Conservation (phyloP, 2,888 invertebrate species). For the Drosophila longiperda region DNA sequence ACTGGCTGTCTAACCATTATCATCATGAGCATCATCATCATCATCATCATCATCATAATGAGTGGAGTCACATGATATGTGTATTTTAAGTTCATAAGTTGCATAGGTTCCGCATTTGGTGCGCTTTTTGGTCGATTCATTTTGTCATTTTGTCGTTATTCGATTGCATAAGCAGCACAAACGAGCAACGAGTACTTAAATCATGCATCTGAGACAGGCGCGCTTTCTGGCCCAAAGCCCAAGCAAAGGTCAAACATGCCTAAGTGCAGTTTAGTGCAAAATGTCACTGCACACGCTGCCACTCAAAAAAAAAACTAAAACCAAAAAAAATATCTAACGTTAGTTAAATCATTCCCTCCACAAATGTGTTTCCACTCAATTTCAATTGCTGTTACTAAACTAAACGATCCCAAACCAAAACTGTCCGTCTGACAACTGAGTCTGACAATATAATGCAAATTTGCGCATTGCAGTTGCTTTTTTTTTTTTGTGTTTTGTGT, state of each 20-base stretch:
- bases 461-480: conserved; percentile 72
- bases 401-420: conserved; percentile 42
- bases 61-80: conserved; percentile 65
- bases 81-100: conserved; percentile 33
- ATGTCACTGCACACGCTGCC: conserved; percentile 77
- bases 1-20: conserved; percentile 33
- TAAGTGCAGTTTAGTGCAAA: conserved; percentile 66
- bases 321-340: not conserved
- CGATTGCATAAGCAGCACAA: conserved; percentile 62
- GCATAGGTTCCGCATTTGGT: conserved; percentile 67
- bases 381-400: conserved; percentile 65
- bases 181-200: conserved; percentile 46
- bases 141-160: conserved; percentile 45
- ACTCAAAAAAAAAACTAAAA: conserved; percentile 51
- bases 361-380: conserved; percentile 73
- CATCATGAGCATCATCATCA: too few relatives aligned
- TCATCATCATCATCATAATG: conserved; percentile 47
- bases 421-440: conserved; percentile 1
- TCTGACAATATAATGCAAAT: conserved; percentile 43
- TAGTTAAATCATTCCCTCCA: conserved; percentile 1
- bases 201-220: conserved; percentile 44
- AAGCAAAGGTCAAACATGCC: conserved; percentile 75
- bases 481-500: conserved; percentile 17
- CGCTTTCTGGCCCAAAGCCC: conserved; percentile 30
- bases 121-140: conserved; percentile 32